Conservation (phyloP, 2,113 vertebrate species). For the Serinus canaria region DNA sequence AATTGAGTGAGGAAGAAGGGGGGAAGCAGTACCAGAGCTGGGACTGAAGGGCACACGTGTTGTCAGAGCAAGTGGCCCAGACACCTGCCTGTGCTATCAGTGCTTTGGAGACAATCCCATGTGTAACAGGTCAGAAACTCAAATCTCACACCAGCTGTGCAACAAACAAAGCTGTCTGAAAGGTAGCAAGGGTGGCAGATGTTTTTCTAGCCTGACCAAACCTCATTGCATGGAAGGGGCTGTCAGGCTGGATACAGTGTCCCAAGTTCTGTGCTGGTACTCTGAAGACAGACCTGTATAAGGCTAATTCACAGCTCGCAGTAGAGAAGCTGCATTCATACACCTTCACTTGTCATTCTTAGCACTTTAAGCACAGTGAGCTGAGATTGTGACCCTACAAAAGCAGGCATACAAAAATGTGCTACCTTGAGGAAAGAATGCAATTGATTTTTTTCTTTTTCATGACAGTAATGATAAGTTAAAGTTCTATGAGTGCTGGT, state of each 20-base stretch:
- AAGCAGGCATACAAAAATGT: not conserved
- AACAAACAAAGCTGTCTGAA: not conserved
- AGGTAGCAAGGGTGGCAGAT: not conserved
- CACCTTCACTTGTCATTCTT: not conserved
- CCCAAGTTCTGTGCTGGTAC: not conserved
- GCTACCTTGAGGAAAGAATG: not conserved
- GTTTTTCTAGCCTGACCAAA: not conserved
- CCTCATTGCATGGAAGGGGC: not conserved
- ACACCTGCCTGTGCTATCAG: accelerated
- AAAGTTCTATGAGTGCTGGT: not conserved
- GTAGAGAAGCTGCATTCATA: not conserved
- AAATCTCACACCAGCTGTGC: not conserved
- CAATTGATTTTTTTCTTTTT: not conserved
- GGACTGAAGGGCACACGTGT: not conserved
- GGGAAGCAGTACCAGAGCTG: not conserved
- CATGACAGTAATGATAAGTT: not conserved
- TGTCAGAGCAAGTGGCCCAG: not conserved
- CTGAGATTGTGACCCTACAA: not conserved
- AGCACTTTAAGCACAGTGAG: not conserved
- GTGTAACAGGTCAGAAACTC: not conserved
- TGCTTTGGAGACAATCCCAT: not conserved
- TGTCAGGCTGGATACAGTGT: not conserved
- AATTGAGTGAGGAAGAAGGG: not conserved
- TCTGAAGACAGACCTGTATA: not conserved
- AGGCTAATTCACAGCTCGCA: not conserved